Evolutionary conservation across 1,140 invertebrate species (phyloP), one percentile per base, ranked within the genome.

Genomic region (Rhizoglyphus robini): DNA sequence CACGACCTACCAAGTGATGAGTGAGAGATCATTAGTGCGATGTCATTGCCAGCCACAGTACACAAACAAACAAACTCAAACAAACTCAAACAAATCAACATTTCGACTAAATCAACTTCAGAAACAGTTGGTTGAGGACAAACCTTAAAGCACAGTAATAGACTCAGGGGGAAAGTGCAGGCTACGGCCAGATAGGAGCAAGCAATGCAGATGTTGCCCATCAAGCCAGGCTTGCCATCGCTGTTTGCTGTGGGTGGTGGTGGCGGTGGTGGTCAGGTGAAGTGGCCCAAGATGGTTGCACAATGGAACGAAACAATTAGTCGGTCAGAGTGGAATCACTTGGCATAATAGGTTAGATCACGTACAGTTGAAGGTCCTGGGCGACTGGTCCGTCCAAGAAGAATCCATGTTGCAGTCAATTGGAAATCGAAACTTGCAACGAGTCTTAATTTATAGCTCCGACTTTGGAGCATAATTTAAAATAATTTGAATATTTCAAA

Each of bases 141-240:
- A 46, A 75, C 71, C 60, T 76, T 74, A 13, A 74, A 72, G 34
- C 72, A 75, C 4, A 73, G 65, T 15, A 72, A 68, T 4, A 73
- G 62, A 18, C 72, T 73, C 2, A 73, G 46, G 13, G 72, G 72
- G 49, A 73, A 70, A 20, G 72, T 73, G 15, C 34, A 62, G 13
- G 67, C 65, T 57, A 71, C 61, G 30, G 69, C 49, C 60, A 71
- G 32, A 46, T 66, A 69, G 2, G 69, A 71, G 36, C 66, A 54
- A 5, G 65, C 38, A 18, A 70, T 70, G 11, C 71, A 63, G 20
- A 71, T 49, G 32, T 65, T 41, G 36, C 65, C 70, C 46, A 70
- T 69, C 15, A 71, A 32, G 20, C 68, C 70, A 0, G 64, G 2
- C 15, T 60, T 32, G 8, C 20, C 51, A 20, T 8, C 23, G 20